Evolutionary conservation across 1,140 invertebrate genomes (phyloP), one percentile per base, ranked within the genome.

Genomic region (Stegodyphus dumicola): DNA sequence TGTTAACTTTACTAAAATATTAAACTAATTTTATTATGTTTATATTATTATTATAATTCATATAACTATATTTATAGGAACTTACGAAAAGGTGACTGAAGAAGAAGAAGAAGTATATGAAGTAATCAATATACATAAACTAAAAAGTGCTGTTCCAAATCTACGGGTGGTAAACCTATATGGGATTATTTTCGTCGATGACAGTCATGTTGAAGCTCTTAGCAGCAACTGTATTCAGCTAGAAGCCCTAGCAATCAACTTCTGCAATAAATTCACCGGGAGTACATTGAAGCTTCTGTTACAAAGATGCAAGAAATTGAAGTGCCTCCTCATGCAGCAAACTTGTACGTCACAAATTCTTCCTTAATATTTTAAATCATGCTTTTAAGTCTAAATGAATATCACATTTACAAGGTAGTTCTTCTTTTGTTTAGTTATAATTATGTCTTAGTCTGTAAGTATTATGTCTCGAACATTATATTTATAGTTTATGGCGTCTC

Each of bases 71-170:
- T 33, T 33, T 33, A 33, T 89, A 97, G 96, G 98, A 33, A 99
- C 98, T 0, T 99, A 99, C 90, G 99, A 99, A 90, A 98, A 98
- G 90, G 94, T 99, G 7, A 98, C 99, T 90, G 98, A 99, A 90
- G 98, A 99, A 89, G 98, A 99, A 90, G 99, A 99, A 90, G 98
- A 99, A 92, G 98, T 99, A 88, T 99, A 99, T 90, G 98, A 99
- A 92, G 98, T 99, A 0, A 98, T 99, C 87, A 99, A 99, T 90
- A 97, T 99, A 18, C 97, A 99, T 90, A 99, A 99, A 89, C 92
- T 99, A 5, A 99, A 99, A 90, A 96, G 96, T 13, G 97, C 97
- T 0, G 97, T 97, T 0, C 97, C 98, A 0, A 99, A 99, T 91
- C 92, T 99, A 18, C 92, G 96, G 86, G 96, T 98, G 5, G 98